phyloP scores from a whole-genome alignment of 2,797 vertebrate genomes.

The Zenarchopterus dispar region DNA sequence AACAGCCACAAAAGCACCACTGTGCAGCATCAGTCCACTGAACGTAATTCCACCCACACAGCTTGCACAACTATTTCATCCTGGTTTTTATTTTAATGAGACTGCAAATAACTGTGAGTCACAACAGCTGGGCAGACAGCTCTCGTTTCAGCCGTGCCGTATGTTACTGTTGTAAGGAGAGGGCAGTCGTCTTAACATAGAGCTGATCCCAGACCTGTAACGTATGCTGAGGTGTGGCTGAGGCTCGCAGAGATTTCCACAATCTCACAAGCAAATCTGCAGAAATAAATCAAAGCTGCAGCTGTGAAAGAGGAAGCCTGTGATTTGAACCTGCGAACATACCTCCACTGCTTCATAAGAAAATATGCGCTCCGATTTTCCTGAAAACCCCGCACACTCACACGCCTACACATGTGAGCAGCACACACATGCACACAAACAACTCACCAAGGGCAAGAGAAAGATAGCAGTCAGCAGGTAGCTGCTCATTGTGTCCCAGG shows the following conservation, averaged over 20 bases:
- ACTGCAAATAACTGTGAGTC: slow-evolving; percentile 55
- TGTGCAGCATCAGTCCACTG: slow-evolving; percentile 33
- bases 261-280: slow-evolving; percentile 10
- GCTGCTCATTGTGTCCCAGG: slow-evolving; percentile 68
- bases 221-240: slow-evolving; percentile 54
- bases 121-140: slow-evolving; percentile 50
- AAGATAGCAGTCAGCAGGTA: slow-evolving; percentile 71
- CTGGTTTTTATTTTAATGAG: slow-evolving; percentile 49
- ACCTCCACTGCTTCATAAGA: background rate
- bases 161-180: slow-evolving; percentile 53
- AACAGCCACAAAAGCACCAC: slow-evolving; percentile 33
- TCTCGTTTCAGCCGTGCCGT: slow-evolving; percentile 52
- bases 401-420: slow-evolving; percentile 14
- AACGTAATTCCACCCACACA: slow-evolving; percentile 60
- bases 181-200: slow-evolving; percentile 25
- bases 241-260: slow-evolving; percentile 34
- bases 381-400: background rate
- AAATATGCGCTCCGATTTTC: slow-evolving; percentile 13
- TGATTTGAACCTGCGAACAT: slow-evolving; percentile 1
- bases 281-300: slow-evolving; percentile 19
- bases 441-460: slow-evolving; percentile 77
- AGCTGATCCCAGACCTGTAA: slow-evolving; percentile 52
- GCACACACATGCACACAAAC: slow-evolving; percentile 12
- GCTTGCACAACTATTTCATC: slow-evolving; percentile 48
- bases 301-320: background rate